Conservation (phyloP, 2,113 vertebrate genomes). For the Anolis sagrei region DNA sequence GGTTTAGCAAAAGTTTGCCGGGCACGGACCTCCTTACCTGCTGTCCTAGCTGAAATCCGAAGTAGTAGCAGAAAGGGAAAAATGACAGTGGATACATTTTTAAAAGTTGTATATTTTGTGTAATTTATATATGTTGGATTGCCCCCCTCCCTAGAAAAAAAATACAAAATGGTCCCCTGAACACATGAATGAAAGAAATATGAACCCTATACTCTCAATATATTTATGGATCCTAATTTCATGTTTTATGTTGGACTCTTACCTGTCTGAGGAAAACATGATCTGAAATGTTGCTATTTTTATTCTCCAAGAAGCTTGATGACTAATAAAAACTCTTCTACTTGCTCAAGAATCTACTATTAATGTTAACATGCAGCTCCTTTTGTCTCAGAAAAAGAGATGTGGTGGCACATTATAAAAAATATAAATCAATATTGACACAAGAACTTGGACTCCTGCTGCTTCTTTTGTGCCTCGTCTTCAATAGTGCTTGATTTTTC, state of each 20-base stretch:
- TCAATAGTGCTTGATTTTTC: constrained; percentile 34
- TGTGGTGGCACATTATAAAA: constrained; percentile 23
- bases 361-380: constrained; percentile 22
- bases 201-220: not conserved
- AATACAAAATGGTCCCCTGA: not conserved
- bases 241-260: not conserved
- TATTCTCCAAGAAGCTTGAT: not conserved
- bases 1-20: too few species aligned
- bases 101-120: not conserved
- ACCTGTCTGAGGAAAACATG: not conserved
- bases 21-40: too few species aligned
- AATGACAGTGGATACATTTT: not conserved
- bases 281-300: not conserved
- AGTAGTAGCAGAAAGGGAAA: not conserved
- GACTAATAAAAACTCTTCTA: not conserved
- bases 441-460: not conserved
- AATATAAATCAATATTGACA: constrained; percentile 27
- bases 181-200: not conserved
- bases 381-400: constrained; percentile 9
- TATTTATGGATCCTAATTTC: not conserved
- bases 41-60: too few species aligned
- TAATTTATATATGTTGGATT: not conserved
- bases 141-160: not conserved
- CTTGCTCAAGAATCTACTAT: constrained; percentile 2
- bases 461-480: not conserved